Base-by-base conservation (phyloP, 2,113 vertebrate species). In the Poicephalus gulielmi region DNA sequence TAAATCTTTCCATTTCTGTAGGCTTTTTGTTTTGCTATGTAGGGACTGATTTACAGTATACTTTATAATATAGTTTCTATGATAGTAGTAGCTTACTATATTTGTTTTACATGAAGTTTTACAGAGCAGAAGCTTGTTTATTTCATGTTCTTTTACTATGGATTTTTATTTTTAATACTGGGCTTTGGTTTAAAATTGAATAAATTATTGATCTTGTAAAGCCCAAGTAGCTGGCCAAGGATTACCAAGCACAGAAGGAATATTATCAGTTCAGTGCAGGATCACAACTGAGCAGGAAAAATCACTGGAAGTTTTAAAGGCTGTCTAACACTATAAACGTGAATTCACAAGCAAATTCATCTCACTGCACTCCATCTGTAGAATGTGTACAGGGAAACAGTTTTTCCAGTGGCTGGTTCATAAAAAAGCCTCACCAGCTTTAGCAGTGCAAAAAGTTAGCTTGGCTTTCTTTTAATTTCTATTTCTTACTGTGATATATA, bases 141-240 rank as follows among this genome's bases (percentile, higher is more conserved):
- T 79, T 90, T 93, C 67, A 44, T 7, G 11, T 79, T 33, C 39
- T 83, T 95, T 88, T 79, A 52, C 35, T 83, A 20, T 16, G 39
- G 28, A 50, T 76, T 94, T 95, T 94, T 82, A 91, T 94, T 94
- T 94, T 93, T 87, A 85, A 92, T 69, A 88, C n/a, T 73, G 75
- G 62, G 70, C 83, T 93, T 85, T 44, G 24, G 33, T 76, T 86
- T 90, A 27, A 80, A 59, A n/a, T 22, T 20, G 88, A 95, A 81
- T 49, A 75, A 92, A 60, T 39, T 87, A 83, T 79, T 57, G 31
- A 91, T 60, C 83, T 79, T 52, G 50, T 84, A 83, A 83, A 95
- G 37, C 47, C 68, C n/a, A 90, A 71, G 86, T 59, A 91, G 86
- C 64, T 84, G 91, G 91, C 91, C 86, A 78, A 86, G 83, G 86